These are phyloP conservation scores for Ageneiosus marmoratus DNA, from an alignment of 2,113 vertebrate species.

Conservation along the genomic window DNA sequence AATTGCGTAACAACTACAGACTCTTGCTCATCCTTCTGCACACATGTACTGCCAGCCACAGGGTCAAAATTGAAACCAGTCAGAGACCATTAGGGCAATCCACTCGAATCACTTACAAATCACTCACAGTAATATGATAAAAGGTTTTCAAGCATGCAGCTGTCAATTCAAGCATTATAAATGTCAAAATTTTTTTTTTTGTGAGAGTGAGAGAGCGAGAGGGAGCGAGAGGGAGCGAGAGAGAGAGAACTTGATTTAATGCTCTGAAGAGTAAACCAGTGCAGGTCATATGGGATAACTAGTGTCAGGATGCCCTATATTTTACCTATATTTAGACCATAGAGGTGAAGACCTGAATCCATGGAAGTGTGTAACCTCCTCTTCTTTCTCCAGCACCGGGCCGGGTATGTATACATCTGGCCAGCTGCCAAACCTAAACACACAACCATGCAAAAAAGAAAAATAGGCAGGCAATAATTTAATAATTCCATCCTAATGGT, in stretches of 20 bases:
- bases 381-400: constrained; percentile 98
- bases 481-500: neutral
- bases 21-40: neutral
- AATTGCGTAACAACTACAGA: neutral
- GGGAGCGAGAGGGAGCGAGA: neutral
- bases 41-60: neutral
- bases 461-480: constrained; percentile 18
- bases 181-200: neutral
- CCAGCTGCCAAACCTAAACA: constrained; percentile 87
- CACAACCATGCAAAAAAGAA: constrained; percentile 35
- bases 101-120: neutral
- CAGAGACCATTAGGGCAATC: neutral
- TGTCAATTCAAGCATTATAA: neutral
- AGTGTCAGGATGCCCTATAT: constrained; percentile 1
- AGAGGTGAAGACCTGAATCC: constrained; percentile 84
- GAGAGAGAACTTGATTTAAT: neutral
- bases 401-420: constrained; percentile 97
- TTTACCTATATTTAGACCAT: constrained; percentile 69
- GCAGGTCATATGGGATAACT: constrained; percentile 2
- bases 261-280: neutral
- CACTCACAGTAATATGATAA: neutral
- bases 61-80: neutral
- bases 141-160: neutral
- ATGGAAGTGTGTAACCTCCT: constrained; percentile 90
- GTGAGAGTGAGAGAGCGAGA: neutral